These are phyloP conservation scores for Osmoderma eremita DNA, from an alignment of 2,888 invertebrate genomes.

Conservation along the genomic window DNA sequence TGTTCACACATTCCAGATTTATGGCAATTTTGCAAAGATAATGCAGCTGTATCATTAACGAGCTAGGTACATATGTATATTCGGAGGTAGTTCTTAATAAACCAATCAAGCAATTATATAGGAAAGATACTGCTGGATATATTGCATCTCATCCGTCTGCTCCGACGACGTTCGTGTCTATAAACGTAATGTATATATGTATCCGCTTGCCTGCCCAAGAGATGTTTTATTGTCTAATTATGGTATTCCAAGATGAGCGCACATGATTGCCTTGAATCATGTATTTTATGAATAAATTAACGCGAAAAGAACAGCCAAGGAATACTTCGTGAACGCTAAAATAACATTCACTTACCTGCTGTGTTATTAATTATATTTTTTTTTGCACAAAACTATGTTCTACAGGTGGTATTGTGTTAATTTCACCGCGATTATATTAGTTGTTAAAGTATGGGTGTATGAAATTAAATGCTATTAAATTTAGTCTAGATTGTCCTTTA, in stretches of 20 bases:
- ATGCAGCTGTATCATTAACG: too few relatives aligned
- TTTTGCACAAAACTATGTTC: neutral
- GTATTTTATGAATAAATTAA: conserved; percentile 40
- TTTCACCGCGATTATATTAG: neutral
- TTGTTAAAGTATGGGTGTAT: too few relatives aligned
- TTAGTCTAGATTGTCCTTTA: too few relatives aligned
- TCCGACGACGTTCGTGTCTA: neutral
- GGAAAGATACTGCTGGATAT: neutral
- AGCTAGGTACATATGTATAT: neutral
- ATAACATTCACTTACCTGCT: conserved; percentile 20
- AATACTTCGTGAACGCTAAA: conserved; percentile 17
- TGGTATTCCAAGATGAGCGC: conserved; percentile 39
- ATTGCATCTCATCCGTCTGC: conserved; percentile 9
- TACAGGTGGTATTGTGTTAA: neutral
- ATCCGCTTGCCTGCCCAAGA: conserved; percentile 6
- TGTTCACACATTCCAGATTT: too few relatives aligned
- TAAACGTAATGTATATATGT: neutral
- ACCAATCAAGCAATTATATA: conserved; percentile 24
- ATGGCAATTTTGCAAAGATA: too few relatives aligned
- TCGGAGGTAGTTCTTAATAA: conserved; percentile 10
- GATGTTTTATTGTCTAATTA: conserved; percentile 37
- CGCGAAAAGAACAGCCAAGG: conserved; percentile 31
- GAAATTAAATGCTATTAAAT: too few relatives aligned
- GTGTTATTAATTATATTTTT: conserved; percentile 11
- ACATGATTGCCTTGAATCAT: conserved; percentile 40